Evolutionary conservation across 2,797 vertebrate genomes (phyloP).

Genomic region (Cynopterus sphinx): DNA sequence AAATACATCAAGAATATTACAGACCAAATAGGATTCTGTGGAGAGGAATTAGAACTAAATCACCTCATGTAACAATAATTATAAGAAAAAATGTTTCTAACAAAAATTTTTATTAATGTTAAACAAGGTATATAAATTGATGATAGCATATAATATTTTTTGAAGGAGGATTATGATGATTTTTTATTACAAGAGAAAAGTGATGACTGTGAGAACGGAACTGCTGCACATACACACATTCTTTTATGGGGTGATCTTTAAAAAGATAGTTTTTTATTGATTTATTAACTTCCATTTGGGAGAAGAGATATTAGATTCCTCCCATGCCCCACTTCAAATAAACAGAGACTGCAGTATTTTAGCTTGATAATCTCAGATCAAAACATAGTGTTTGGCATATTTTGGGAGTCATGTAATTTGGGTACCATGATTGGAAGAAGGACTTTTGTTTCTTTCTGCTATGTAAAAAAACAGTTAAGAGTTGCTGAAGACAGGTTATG

Average conservation of each 20-base stretch:
- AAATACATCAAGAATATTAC: not conserved
- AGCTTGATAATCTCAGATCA: not conserved
- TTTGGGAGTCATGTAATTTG: not conserved
- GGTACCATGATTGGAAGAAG: not conserved
- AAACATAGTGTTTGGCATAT: not conserved
- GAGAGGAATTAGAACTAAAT: not conserved
- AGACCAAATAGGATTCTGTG: not conserved
- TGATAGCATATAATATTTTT: not conserved
- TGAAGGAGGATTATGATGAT: not conserved
- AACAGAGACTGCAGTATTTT: not conserved
- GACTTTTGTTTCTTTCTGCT: not conserved
- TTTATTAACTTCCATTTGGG: not conserved
- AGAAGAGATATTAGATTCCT: not conserved
- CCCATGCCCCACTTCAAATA: fast-evolving
- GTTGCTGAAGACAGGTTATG: not conserved
- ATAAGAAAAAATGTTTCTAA: not conserved
- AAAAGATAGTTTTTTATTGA: not conserved
- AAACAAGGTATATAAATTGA: not conserved
- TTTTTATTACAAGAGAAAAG: not conserved
- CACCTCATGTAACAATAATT: not conserved
- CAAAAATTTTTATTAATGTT: not conserved
- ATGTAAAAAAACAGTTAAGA: not conserved
- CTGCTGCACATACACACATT: not conserved
- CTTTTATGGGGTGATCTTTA: not conserved
- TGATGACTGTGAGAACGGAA: not conserved